phyloP scores from a whole-genome alignment of 2,888 invertebrate genomes.

The Formica aserva region DNA sequence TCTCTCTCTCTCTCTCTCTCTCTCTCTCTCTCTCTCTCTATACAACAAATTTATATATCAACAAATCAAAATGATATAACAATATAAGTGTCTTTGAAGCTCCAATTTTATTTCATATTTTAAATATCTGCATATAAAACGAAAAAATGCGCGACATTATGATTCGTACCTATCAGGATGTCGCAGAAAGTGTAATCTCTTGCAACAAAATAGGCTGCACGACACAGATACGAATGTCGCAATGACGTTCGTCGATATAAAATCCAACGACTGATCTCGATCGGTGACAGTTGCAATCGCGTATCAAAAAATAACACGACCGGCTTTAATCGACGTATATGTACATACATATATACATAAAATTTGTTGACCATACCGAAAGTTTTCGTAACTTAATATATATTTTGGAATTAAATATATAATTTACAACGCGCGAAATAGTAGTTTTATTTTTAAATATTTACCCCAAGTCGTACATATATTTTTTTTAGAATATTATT shows the following conservation, averaged over 20 bases:
- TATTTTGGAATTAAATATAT: not conserved
- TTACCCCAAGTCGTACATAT: not conserved
- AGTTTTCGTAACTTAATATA: not conserved
- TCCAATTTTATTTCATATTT: constrained; percentile 14
- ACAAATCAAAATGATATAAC: not conserved
- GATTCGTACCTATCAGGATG: constrained; percentile 35
- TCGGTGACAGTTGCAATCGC: constrained; percentile 49
- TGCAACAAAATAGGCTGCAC: constrained; percentile 45
- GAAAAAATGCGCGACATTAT: constrained; percentile 35
- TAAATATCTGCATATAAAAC: not conserved
- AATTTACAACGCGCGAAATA: not conserved
- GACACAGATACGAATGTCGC: constrained; percentile 47
- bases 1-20: no score
- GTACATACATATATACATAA: not conserved
- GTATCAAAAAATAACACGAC: constrained; percentile 45
- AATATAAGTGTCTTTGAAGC: not conserved
- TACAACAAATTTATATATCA: not conserved
- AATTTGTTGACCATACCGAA: constrained; percentile 2
- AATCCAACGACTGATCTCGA: constrained; percentile 48
- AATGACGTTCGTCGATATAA: constrained; percentile 43
- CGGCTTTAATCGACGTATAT: constrained; percentile 32
- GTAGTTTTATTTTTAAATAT: not conserved
- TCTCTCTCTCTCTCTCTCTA: not conserved
- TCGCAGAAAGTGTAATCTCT: constrained; percentile 37
- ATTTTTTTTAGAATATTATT: not conserved